Evolutionary conservation across 2,113 vertebrate genomes (phyloP).

Genomic region (Anoura caudifer): DNA sequence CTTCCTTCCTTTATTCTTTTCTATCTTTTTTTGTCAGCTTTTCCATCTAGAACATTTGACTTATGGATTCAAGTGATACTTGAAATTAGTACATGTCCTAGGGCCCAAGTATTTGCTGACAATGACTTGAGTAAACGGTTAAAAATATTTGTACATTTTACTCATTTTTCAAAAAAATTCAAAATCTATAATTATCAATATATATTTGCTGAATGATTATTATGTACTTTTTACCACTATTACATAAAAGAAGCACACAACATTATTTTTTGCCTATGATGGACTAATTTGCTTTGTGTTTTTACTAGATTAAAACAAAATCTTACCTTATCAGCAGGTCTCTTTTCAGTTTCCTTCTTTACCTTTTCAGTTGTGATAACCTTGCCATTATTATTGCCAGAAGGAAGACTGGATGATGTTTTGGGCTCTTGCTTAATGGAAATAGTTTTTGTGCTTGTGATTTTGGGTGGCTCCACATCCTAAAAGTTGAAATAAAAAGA

Average conservation of each 20-base stretch:
- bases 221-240: background rate
- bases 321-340: slow-evolving; percentile 92
- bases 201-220: background rate
- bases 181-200: background rate
- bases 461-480: slow-evolving; percentile 92
- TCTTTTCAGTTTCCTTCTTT: slow-evolving; percentile 95
- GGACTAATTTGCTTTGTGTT: background rate
- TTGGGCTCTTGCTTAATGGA: slow-evolving; percentile 93
- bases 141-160: slow-evolving; percentile 35
- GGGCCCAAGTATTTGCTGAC: background rate
- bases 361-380: slow-evolving; percentile 87
- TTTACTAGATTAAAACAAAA: background rate
- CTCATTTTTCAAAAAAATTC: background rate
- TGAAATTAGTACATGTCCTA: background rate
- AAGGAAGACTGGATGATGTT: slow-evolving; percentile 84
- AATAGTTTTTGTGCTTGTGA: slow-evolving; percentile 87
- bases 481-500: slow-evolving; percentile 69
- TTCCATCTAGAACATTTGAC: background rate
- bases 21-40: background rate
- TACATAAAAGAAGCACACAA: background rate
- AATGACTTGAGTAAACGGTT: background rate
- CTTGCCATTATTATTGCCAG: slow-evolving; percentile 89
- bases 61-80: background rate
- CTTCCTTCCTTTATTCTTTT: background rate
- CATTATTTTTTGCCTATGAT: background rate